phyloP scores from a whole-genome alignment of 2,888 invertebrate species.

The Rhodophaea formosa region DNA sequence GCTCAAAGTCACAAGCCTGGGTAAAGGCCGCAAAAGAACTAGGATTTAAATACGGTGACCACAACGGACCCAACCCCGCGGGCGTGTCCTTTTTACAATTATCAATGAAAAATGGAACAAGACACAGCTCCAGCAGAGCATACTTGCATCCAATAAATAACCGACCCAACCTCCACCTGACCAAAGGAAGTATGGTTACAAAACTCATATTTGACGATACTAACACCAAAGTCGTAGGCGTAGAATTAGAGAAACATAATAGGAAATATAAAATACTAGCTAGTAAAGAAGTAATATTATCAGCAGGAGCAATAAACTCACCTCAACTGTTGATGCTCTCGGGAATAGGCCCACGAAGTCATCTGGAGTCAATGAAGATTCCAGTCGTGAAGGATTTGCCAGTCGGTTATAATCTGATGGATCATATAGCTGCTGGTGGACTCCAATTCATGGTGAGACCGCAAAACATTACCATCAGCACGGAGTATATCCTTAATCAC shows the following conservation, averaged over 20 bases:
- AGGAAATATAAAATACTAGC: conserved; percentile 79
- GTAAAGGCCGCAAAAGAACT: conserved; percentile 82
- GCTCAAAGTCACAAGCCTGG: conserved; percentile 78
- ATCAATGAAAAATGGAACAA: conserved; percentile 83
- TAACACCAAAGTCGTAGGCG: conserved; percentile 80
- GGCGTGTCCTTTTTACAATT: conserved; percentile 83
- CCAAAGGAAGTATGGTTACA: conserved; percentile 81
- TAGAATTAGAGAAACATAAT: conserved; percentile 79
- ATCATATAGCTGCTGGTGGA: conserved; percentile 85
- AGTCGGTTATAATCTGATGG: conserved; percentile 86
- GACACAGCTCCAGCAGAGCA: conserved; percentile 85
- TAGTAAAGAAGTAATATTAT: conserved; percentile 86
- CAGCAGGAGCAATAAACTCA: conserved; percentile 88
- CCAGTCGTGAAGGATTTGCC: conserved; percentile 78
- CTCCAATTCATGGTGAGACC: conserved; percentile 78
- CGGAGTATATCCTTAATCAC: conserved; percentile 61
- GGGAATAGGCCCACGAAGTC: conserved; percentile 85
- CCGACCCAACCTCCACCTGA: conserved; percentile 83
- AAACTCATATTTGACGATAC: conserved; percentile 80
- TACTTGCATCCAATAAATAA: conserved; percentile 82
- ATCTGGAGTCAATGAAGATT: conserved; percentile 80
- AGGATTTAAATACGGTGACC: conserved; percentile 82
- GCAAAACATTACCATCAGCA: conserved; percentile 54
- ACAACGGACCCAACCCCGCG: conserved; percentile 82
- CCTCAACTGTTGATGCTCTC: conserved; percentile 91